Percentiles rank a stretch among this genome's conserved stretches.
Conservation (phyloP, 2,113 vertebrate species). For the Anser brachyrhynchus region DNA sequence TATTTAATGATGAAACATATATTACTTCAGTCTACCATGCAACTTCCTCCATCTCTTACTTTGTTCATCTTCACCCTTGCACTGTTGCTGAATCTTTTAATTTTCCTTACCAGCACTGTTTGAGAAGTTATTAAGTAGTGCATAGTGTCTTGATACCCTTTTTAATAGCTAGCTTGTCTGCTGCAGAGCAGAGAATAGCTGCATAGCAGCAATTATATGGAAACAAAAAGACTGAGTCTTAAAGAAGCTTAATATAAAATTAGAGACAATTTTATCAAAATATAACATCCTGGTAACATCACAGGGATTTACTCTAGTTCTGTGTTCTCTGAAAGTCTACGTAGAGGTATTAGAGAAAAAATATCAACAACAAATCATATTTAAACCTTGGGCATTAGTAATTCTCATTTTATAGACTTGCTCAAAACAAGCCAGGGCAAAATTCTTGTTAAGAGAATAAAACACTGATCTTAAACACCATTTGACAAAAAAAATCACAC, state of each 20-base stretch:
- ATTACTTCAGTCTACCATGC: neutral
- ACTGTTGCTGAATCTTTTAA: neutral
- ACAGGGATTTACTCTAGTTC: neutral
- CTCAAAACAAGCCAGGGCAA: neutral
- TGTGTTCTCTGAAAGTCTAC: neutral
- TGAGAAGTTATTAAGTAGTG: conserved; percentile 12
- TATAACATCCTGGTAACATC: conserved; percentile 3
- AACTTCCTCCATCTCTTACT: neutral
- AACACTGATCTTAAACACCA: neutral
- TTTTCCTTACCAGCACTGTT: neutral
- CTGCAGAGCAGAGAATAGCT: conserved; percentile 17
- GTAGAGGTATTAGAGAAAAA: neutral
- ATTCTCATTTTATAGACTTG: neutral
- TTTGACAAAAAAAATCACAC: neutral
- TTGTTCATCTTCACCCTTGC: neutral
- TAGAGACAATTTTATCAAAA: conserved; percentile 7
- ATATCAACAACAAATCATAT: neutral
- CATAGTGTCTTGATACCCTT: neutral
- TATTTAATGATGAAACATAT: neutral
- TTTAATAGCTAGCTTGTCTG: conserved; percentile 23
- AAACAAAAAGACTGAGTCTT: conserved; percentile 43
- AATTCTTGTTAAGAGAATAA: neutral
- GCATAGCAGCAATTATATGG: conserved; percentile 21
- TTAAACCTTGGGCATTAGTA: neutral
- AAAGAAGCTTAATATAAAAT: conserved; percentile 35